Base-by-base conservation (phyloP, 2,888 invertebrate genomes). In the Nemurella pictetii region DNA sequence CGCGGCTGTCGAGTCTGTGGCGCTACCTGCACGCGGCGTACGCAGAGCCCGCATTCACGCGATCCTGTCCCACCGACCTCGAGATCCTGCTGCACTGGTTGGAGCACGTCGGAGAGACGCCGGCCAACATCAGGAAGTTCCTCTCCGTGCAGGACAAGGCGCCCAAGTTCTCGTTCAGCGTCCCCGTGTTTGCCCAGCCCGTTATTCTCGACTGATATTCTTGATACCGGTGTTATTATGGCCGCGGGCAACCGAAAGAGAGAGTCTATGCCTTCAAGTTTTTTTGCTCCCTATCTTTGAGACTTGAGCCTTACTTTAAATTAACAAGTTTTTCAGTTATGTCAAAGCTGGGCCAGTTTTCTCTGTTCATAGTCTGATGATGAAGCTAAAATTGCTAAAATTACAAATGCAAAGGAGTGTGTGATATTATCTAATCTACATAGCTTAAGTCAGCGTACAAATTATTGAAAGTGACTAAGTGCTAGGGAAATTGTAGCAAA, bases 51-150 rank as follows among this genome's bases (percentile, higher is more conserved):
- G 86, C 87, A 0, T 88, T 88, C 84, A 86, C 86, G 5, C 83
- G 85, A n/a, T 86, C 86, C n/a, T 88, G 87, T 81, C 88, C 88
- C 7, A 86, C 87, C 75, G 88, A 88, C 83, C 85, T 86, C 28
- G 87, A 88, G 84, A 87, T 88, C 29, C 78, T 87, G n/a, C 82
- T 87, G 3, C 88, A 88, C 85, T 88, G 88, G 88, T 83, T 87
- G 36, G 87, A 87, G 32, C 86, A 86, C 32, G 80, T 86, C 83
- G 86, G 84, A 26, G 85, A 86, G 36, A 72, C 84, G 27, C 80
- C 85, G n/a, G 82, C 84, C 25, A 80, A 80, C 35, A 84, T 85
- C 27, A 84, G 84, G 29, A 86, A 86, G 83, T 85, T 85, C 7
- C 83, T 85, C 35, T 35, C 83, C 9, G 26, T 82, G 2, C 81